Conservation (phyloP, 2,888 invertebrate species). For the Hyposoter dolosus region DNA sequence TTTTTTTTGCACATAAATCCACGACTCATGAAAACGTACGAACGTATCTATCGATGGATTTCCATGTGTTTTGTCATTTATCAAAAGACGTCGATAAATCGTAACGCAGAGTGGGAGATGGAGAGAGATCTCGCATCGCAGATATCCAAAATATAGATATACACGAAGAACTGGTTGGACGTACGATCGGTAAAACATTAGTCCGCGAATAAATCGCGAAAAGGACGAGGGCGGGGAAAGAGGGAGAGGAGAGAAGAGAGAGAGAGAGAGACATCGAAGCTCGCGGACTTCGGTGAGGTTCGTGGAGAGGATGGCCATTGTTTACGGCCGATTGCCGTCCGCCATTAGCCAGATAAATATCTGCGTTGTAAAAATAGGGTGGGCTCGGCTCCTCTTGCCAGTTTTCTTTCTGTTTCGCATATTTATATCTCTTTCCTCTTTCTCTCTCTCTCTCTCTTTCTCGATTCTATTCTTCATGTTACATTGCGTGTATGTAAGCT, state of each 20-base stretch:
- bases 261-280: constrained; percentile 39
- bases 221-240: constrained; percentile 14
- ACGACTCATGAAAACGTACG: neutral
- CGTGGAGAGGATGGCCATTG: constrained; percentile 68
- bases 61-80: constrained; percentile 39
- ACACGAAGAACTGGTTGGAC: constrained; percentile 4
- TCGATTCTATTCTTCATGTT: constrained; percentile 8
- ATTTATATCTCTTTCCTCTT: constrained; percentile 40
- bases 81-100: constrained; percentile 60
- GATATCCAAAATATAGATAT: constrained; percentile 34
- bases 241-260: neutral
- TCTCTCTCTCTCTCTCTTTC: constrained; percentile 12
- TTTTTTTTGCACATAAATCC: neutral
- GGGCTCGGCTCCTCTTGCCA: constrained; percentile 64
- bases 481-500: constrained; percentile 51
- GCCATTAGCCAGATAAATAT: constrained; percentile 73
- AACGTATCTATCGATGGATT: neutral
- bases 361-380: constrained; percentile 71
- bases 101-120: constrained; percentile 58
- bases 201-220: constrained; percentile 35
- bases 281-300: constrained; percentile 42
- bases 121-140: constrained; percentile 39
- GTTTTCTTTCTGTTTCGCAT: constrained; percentile 31
- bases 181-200: constrained; percentile 53
- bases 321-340: constrained; percentile 72